Evolutionary conservation across 1,140 invertebrate species (phyloP), one percentile per base, ranked within the genome.

Genomic region (Dryas iulia): DNA sequence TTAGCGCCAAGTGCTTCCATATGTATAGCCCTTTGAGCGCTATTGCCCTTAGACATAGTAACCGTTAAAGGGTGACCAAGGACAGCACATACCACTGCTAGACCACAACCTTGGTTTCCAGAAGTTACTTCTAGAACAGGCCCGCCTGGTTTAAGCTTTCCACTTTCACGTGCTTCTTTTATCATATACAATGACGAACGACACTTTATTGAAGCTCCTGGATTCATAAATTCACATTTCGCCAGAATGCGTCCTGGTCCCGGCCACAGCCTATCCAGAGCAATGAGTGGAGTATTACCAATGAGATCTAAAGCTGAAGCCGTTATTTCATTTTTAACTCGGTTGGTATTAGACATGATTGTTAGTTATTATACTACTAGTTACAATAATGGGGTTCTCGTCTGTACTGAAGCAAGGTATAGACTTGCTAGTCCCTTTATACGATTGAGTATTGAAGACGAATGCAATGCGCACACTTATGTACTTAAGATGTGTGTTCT

Each of bases 181-280:
- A 91, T 82, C 89, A 91, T 91, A 59, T 81, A 72, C 14, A 89
- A 26, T 2, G 89, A 87, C 5, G 89, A 89, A 2, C 89, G 79
- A 52, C 83, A 84, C 76, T 91, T 91, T 14, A 91, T 83, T 1
- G 89, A 91, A 18, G 83, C 89, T 56, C 87, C 89, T 2, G 89
- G 89, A 35, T 91, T 91, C 84, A 89, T 89, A 33, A 87, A 90
- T 59, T 90, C 88, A 74, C 88, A 90, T 85, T 90, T 90, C 0
- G 77, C 87, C 24, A 90, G 58, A 53, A 90, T 84, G 14, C 88
- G 60, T 8, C 88, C 87, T 1, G 88, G 88, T 6, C 88, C 88
- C 0, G 86, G 24, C 66, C 89, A 76, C 0, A 90, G 61, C 10
- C 87, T 80, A 57, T 90, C 88, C 10, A 90, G 72, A 10, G 88